Evolutionary conservation across 1,140 invertebrate species (phyloP).

Genomic region (Melipona quadrifasciata): DNA sequence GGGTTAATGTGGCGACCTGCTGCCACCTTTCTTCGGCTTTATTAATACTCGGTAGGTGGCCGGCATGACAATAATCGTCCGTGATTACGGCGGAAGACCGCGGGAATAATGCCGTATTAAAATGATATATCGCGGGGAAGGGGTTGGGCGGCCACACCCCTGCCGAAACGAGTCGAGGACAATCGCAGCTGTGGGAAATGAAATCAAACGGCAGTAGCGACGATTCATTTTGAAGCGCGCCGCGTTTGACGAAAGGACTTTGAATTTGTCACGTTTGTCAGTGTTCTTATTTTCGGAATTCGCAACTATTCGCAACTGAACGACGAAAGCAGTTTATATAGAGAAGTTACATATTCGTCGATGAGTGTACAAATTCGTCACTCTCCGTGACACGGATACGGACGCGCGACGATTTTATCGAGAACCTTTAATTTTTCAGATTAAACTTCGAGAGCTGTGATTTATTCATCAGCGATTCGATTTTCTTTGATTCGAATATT

Average conservation of each 20-base stretch:
- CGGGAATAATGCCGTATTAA: constrained; percentile 61
- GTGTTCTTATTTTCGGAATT: too few species aligned
- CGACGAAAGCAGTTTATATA: too few species aligned
- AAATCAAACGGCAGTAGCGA: neutral
- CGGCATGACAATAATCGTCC: constrained; percentile 63
- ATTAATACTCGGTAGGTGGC: constrained; percentile 74
- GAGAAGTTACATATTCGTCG: too few species aligned
- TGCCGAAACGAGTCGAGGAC: constrained; percentile 13
- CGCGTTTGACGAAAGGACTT: too few species aligned
- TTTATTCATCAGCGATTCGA: too few species aligned
- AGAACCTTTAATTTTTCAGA: too few species aligned
- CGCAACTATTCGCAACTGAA: too few species aligned
- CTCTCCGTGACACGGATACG: too few species aligned
- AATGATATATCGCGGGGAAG: constrained; percentile 54
- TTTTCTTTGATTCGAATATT: too few species aligned
- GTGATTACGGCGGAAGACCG: constrained; percentile 59
- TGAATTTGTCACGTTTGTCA: neutral
- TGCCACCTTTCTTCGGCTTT: constrained; percentile 71
- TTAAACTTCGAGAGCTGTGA: too few species aligned
- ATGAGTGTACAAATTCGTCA: neutral
- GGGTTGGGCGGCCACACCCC: constrained; percentile 17
- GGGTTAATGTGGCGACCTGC: constrained; percentile 66
- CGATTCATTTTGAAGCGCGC: neutral
- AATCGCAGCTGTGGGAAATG: neutral
- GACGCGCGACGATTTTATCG: too few species aligned